Percentiles rank a stretch among this genome's conserved stretches.
phyloP scores from a whole-genome alignment of 2,888 invertebrate genomes.

The Dione vanillae region DNA sequence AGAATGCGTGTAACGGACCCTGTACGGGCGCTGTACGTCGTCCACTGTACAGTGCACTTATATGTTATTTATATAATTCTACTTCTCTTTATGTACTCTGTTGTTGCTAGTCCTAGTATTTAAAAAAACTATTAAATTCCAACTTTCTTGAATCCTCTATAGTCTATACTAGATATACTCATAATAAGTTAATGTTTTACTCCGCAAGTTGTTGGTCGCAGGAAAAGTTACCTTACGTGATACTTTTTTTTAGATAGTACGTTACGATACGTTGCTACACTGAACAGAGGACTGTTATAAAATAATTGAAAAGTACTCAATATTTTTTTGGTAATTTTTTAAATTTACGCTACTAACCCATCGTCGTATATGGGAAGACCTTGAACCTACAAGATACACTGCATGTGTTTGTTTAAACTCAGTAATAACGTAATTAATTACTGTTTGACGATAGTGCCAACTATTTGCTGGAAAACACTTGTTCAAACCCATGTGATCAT shows the following conservation, averaged over 20 bases:
- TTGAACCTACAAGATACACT: neutral
- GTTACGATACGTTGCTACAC: too few relatives aligned
- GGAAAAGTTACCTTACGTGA: too few relatives aligned
- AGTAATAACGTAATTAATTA: constrained; percentile 2
- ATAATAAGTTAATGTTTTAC: too few relatives aligned
- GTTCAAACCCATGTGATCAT: neutral
- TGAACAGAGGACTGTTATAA: too few relatives aligned
- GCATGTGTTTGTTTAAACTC: neutral
- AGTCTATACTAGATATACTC: too few relatives aligned
- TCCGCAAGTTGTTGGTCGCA: too few relatives aligned
- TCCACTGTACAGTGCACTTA: neutral
- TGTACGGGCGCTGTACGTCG: neutral
- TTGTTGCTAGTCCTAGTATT: neutral
- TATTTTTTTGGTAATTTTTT: too few relatives aligned
- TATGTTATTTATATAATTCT: neutral
- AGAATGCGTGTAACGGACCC: constrained; percentile 12
- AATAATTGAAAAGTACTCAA: too few relatives aligned
- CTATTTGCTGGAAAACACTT: constrained; percentile 5
- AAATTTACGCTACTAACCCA: neutral
- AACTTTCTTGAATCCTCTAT: too few relatives aligned
- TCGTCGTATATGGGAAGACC: neutral
- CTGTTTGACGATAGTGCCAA: neutral
- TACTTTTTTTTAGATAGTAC: too few relatives aligned
- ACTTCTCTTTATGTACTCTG: neutral
- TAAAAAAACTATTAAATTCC: too few relatives aligned